phyloP scores from a whole-genome alignment of 2,797 vertebrate genomes.

The Chelon auratus region DNA sequence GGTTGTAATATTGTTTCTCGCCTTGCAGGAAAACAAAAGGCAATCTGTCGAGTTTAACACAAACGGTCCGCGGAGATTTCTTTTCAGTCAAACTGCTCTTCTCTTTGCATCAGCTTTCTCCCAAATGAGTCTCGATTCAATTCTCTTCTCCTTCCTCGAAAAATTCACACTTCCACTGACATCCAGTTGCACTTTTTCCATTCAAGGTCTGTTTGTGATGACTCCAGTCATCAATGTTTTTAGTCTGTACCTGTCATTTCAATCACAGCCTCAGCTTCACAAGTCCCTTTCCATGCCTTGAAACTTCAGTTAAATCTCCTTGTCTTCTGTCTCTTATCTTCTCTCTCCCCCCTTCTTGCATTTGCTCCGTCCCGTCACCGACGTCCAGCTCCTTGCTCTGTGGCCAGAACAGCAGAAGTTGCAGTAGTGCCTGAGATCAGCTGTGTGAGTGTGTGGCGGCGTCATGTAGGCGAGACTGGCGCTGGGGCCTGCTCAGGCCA shows the following conservation, averaged over 20 bases:
- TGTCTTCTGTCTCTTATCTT: constrained; percentile 20
- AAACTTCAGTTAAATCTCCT: constrained; percentile 20
- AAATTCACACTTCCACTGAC: constrained; percentile 37
- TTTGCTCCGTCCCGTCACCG: not conserved
- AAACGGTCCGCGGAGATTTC: constrained; percentile 37
- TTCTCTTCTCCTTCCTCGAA: constrained; percentile 33
- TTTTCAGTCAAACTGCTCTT: constrained; percentile 26
- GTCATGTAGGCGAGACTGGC: constrained; percentile 74
- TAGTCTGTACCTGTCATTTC: constrained; percentile 25
- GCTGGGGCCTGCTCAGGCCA: constrained; percentile 82
- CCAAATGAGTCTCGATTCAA: constrained; percentile 22
- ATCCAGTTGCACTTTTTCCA: constrained; percentile 46
- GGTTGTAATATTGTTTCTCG: constrained; percentile 2
- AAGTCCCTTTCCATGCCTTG: constrained; percentile 12
- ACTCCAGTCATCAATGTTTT: constrained; percentile 35
- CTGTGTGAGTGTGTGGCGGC: constrained; percentile 70
- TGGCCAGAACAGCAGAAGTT: constrained; percentile 33
- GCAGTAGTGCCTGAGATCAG: constrained; percentile 55
- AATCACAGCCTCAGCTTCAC: constrained; percentile 24
- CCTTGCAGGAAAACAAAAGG: constrained; percentile 26
- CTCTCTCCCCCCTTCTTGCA: constrained; percentile 14
- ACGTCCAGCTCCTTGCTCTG: constrained; percentile 28
- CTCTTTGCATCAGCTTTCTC: constrained; percentile 19
- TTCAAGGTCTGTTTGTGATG: constrained; percentile 28
- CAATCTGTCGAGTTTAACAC: constrained; percentile 21